Conservation (phyloP, 1,140 invertebrate genomes). For the Homarus americanus region DNA sequence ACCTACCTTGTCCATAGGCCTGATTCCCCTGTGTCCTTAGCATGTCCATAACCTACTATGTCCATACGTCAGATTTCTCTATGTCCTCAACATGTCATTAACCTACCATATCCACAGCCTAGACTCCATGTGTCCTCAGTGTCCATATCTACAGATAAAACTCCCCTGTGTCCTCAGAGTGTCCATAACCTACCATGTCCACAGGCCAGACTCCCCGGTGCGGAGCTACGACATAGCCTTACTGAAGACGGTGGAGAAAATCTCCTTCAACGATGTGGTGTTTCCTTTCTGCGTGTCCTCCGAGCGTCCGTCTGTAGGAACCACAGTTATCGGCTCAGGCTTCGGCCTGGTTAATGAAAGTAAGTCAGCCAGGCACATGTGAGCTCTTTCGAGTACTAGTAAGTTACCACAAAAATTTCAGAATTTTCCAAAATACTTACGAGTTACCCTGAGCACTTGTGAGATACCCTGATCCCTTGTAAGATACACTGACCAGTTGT, state of each 20-base stretch:
- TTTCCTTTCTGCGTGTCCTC: slow-evolving; percentile 25
- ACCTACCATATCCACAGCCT: neutral
- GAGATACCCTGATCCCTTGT: neutral
- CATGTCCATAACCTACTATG: neutral
- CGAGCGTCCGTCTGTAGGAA: neutral
- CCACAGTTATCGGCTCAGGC: neutral
- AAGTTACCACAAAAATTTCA: too few relatives aligned
- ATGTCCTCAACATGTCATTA: neutral
- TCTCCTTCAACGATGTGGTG: slow-evolving; percentile 23
- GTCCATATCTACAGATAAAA: neutral
- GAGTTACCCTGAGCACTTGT: neutral
- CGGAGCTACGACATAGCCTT: slow-evolving; percentile 28
- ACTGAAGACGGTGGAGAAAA: neutral
- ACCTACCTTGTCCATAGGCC: too few relatives aligned
- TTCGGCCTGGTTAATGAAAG: slow-evolving; percentile 37
- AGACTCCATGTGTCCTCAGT: neutral
- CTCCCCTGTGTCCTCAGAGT: neutral
- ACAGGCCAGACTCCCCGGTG: neutral
- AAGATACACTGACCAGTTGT: too few relatives aligned
- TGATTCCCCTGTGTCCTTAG: too few relatives aligned
- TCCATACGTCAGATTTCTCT: too few relatives aligned
- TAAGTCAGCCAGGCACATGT: too few relatives aligned
- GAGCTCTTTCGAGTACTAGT: too few relatives aligned
- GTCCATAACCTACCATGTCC: neutral
- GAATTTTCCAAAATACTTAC: neutral